These are phyloP conservation scores for Nesoenas mayeri DNA, from an alignment of 2,113 vertebrate species.

Conservation along the genomic window DNA sequence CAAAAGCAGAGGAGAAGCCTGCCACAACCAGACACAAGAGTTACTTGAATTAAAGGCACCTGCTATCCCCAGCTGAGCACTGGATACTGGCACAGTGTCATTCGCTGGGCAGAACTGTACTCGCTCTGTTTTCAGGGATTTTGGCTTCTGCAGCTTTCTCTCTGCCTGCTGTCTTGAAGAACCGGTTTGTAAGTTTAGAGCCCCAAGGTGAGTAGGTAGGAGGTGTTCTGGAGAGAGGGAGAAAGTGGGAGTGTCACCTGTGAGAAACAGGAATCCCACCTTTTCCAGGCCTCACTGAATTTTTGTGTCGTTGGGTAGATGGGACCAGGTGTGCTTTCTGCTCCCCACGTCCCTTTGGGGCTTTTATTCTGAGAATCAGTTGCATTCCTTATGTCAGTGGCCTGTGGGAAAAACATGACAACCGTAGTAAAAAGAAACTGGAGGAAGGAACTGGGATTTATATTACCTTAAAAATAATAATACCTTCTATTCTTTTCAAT, in stretches of 20 bases:
- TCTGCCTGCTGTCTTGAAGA: background rate
- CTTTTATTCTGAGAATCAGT: background rate
- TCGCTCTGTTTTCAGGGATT: background rate
- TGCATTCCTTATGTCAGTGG: slow-evolving; percentile 11
- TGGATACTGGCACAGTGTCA: background rate
- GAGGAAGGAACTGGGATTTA: slow-evolving; percentile 11
- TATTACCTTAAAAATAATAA: slow-evolving; percentile 10
- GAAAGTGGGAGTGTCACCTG: background rate
- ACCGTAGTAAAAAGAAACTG: background rate
- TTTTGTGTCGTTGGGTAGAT: background rate
- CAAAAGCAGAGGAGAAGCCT: background rate
- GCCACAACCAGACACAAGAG: background rate
- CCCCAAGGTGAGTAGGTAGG: background rate
- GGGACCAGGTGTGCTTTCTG: slow-evolving; percentile 12
- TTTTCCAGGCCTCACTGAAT: background rate
- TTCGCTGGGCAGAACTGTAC: background rate
- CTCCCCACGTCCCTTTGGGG: background rate
- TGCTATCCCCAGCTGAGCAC: background rate
- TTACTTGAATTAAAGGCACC: background rate
- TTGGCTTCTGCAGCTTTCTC: background rate
- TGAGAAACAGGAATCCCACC: slow-evolving; percentile 7
- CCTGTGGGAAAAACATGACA: slow-evolving; percentile 14
- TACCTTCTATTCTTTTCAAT: background rate
- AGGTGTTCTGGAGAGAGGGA: background rate
- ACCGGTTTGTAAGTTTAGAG: background rate